phyloP scores from a whole-genome alignment of 1,140 invertebrate genomes.

The Papilio polytes region DNA sequence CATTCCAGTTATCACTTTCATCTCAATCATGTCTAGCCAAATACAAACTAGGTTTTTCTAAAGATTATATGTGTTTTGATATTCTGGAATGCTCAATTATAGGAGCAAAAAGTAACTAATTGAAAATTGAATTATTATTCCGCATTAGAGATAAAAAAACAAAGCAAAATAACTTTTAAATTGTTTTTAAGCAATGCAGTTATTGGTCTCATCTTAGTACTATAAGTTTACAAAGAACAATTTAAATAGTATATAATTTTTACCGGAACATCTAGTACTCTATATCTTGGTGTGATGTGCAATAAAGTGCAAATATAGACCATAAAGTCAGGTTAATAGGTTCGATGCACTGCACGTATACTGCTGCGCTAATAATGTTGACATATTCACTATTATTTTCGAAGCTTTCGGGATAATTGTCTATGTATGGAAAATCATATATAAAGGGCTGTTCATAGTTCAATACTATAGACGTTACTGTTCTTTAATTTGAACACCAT shows the following conservation, averaged over 20 bases:
- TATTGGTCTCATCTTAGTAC: too few relatives aligned
- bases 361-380: constrained; percentile 22
- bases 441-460: background rate
- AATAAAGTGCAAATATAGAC: constrained; percentile 51
- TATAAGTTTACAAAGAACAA: too few relatives aligned
- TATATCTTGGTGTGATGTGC: constrained; percentile 42
- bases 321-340: constrained; percentile 53
- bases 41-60: too few relatives aligned
- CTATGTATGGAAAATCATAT: background rate
- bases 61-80: too few relatives aligned
- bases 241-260: background rate
- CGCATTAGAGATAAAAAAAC: too few relatives aligned
- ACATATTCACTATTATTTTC: constrained; percentile 34
- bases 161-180: too few relatives aligned
- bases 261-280: constrained; percentile 39
- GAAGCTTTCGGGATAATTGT: constrained; percentile 10
- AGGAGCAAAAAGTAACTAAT: too few relatives aligned
- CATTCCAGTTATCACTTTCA: too few relatives aligned
- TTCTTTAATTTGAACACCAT: background rate
- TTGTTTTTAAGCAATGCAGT: too few relatives aligned
- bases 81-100: too few relatives aligned
- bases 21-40: too few relatives aligned
- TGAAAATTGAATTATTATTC: too few relatives aligned
- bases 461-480: background rate
- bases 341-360: constrained; percentile 45